phyloP scores from a whole-genome alignment of 1,140 invertebrate species.

The Oryctes rhinoceros region DNA sequence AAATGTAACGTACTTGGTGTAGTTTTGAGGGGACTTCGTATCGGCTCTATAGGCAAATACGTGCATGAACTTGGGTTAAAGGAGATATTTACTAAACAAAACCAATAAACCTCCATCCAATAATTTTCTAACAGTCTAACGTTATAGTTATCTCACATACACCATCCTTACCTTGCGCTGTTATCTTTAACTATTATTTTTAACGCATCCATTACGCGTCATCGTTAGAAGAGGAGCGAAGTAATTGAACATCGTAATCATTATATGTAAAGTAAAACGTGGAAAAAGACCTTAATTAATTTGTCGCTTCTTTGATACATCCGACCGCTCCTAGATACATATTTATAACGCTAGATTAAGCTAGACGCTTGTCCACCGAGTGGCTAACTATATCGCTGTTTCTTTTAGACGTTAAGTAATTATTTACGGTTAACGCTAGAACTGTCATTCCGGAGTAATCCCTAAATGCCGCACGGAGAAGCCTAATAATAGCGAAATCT shows the following conservation, averaged over 20 bases:
- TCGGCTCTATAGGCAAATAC: too few relatives aligned
- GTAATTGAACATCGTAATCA: neutral
- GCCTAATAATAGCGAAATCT: conserved; percentile 4
- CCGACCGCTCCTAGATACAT: neutral
- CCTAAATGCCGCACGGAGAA: neutral
- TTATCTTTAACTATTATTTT: neutral
- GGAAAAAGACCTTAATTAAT: conserved; percentile 22
- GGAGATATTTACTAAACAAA: too few relatives aligned
- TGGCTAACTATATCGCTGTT: neutral
- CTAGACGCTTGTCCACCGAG: neutral
- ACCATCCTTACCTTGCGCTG: too few relatives aligned
- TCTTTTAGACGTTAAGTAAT: neutral
- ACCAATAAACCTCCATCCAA: too few relatives aligned
- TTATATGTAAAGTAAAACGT: neutral
- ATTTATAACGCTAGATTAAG: neutral
- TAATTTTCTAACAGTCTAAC: too few relatives aligned
- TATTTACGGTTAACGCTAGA: conserved; percentile 16
- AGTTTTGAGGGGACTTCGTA: too few relatives aligned
- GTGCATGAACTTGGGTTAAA: too few relatives aligned
- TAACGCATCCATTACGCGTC: neutral
- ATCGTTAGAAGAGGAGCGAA: neutral
- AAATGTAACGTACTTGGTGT: too few relatives aligned
- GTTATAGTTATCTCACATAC: neutral
- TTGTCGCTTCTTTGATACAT: neutral
- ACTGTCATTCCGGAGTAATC: conserved; percentile 9